phyloP scores from a whole-genome alignment of 2,888 invertebrate genomes.

The Xestoiulus laeticollis region DNA sequence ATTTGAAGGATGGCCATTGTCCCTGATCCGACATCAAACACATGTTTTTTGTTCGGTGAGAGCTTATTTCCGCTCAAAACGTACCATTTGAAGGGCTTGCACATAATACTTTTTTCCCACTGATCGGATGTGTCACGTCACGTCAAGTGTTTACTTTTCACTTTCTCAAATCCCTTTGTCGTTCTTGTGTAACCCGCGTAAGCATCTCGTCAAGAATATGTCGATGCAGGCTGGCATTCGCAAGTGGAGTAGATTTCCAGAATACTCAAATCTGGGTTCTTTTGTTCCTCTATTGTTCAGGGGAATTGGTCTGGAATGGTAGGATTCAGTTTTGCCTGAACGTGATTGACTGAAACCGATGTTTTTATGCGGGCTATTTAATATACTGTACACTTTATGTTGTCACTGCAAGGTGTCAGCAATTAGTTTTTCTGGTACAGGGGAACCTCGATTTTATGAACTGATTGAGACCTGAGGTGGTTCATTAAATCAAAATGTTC shows the following conservation, averaged over 20 bases:
- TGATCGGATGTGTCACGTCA: conserved; percentile 10
- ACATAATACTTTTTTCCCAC: not conserved
- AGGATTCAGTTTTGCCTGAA: not conserved
- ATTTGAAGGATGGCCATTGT: conserved; percentile 7
- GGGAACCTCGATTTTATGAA: no score
- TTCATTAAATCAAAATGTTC: no score
- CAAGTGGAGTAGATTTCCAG: not conserved
- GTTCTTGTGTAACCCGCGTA: not conserved
- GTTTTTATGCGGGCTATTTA: no score
- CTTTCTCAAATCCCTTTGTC: conserved; percentile 3
- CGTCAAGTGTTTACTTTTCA: conserved; percentile 20
- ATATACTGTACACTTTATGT: no score
- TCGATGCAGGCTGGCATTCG: not conserved
- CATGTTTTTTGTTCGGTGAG: not conserved
- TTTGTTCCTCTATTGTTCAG: conserved; percentile 1
- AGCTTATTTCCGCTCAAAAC: not conserved
- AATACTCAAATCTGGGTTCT: not conserved
- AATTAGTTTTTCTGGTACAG: no score
- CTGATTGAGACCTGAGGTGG: no score
- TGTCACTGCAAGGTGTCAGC: no score
- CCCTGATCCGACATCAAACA: conserved; percentile 7
- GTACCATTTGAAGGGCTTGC: not conserved
- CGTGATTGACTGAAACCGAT: not conserved
- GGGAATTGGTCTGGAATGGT: conserved; percentile 1
- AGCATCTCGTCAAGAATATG: not conserved